These are phyloP conservation scores for Gephyroberyx darwinii DNA, from an alignment of 2,797 vertebrate species.

Conservation along the genomic window DNA sequence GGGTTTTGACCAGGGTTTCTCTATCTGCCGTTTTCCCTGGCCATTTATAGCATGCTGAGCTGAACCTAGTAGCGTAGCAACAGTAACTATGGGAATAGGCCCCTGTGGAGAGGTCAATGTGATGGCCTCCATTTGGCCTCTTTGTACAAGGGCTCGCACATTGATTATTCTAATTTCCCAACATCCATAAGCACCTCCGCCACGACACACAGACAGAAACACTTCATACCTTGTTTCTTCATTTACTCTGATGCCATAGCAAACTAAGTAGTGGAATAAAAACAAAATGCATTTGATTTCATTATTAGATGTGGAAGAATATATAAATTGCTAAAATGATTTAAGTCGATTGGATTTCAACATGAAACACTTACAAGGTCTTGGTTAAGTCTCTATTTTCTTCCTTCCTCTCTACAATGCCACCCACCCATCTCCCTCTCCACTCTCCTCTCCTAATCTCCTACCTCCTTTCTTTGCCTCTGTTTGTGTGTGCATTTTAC, in stretches of 20 bases:
- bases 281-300: not conserved
- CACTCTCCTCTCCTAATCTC: slow-evolving; percentile 5
- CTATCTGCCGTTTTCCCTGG: slow-evolving; percentile 16
- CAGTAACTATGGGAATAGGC: slow-evolving; percentile 73
- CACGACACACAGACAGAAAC: slow-evolving; percentile 13
- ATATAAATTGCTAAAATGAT: no score
- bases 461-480: slow-evolving; percentile 13
- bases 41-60: slow-evolving; percentile 59
- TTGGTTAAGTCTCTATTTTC: not conserved
- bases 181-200: slow-evolving; percentile 40
- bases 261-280: not conserved
- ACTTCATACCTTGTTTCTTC: slow-evolving; percentile 7
- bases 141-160: slow-evolving; percentile 59
- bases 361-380: not conserved
- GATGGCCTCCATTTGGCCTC: slow-evolving; percentile 69
- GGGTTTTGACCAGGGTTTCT: slow-evolving; percentile 42
- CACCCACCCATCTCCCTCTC: not conserved
- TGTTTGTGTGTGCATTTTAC: slow-evolving; percentile 34
- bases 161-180: slow-evolving; percentile 65
- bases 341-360: not conserved
- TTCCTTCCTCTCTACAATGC: slow-evolving; percentile 6
- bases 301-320: not conserved
- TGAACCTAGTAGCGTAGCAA: slow-evolving; percentile 72
- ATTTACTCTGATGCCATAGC: slow-evolving; percentile 16
- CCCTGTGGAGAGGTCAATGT: slow-evolving; percentile 72